Evolutionary conservation across 2,797 vertebrate species (phyloP), one percentile per base, ranked within the genome.

Genomic region (Paratrypauchen microcephalus): DNA sequence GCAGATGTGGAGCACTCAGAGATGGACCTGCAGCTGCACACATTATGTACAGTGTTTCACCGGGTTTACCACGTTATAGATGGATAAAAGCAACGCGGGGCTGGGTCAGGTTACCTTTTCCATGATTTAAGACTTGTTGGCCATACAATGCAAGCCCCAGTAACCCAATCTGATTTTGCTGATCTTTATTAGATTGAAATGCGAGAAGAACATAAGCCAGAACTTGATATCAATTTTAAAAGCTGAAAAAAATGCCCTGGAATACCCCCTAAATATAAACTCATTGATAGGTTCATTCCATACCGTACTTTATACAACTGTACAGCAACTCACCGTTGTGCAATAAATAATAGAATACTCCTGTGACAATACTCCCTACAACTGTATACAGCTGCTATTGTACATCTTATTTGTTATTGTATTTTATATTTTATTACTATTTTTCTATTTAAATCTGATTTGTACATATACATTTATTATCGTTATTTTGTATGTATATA

Each of bases 21-120:
- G 86, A 92, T 91, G 90, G 90, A 92, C 92, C 92, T 91, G 90
- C 90, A 86, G 90, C 90, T 86, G 90, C 88, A 92, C 88, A 84
- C 86, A 85, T 67, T 90, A 66, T 64, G 64, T 47, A 26, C 56
- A 65, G 47, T 57, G 67, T 71, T 81, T 73, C 54, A 68, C 68
- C 65, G 70, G 66, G 61, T 57, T 57, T 28, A 28, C 55, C 71
- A 73, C 52, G 86, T 92, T 32, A 21, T n/a, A 5, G 91, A 86
- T 90, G 89, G 90, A 88, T 92, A 68, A 92, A 92, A 91, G 90
- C 87, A 65, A 66, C 39, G 39, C 50, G 90, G 84, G 39, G 7
- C 52, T 19, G 62, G 70, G 55, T 56, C 60, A 54, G 30, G 41
- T 78, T 61, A 75, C 65, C 39, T 36, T 24, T 59, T 69, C 50